Evolutionary conservation across 2,888 invertebrate genomes (phyloP).

Genomic region (Seladonia tumulorum): DNA sequence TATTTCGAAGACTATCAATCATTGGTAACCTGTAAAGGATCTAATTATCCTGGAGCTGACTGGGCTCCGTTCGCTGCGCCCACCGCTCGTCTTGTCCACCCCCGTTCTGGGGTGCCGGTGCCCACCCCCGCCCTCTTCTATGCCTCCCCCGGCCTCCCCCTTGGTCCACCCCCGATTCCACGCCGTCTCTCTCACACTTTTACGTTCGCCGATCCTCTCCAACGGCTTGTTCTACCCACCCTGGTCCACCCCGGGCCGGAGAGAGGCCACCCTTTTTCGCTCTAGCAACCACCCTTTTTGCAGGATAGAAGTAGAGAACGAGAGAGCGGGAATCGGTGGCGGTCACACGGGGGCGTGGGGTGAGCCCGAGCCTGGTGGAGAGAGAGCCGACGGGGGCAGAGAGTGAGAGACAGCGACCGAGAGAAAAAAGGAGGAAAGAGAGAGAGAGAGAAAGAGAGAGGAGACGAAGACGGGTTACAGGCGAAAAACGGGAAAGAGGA

Average conservation of each 20-base stretch:
- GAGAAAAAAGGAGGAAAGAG: background rate
- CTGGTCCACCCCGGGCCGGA: constrained; percentile 49
- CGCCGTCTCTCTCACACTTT: constrained; percentile 4
- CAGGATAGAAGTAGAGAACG: constrained; percentile 58
- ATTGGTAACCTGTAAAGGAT: constrained; percentile 77
- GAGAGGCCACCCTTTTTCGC: constrained; percentile 71
- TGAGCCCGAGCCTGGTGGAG: background rate
- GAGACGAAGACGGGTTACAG: constrained; percentile 4
- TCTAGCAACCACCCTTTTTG: constrained; percentile 73
- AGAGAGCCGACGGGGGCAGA: constrained; percentile 12
- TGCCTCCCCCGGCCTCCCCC: constrained; percentile 12
- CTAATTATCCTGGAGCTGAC: constrained; percentile 77
- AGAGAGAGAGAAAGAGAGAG: constrained; percentile 18
- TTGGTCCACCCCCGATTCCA: constrained; percentile 9
- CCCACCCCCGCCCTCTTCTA: constrained; percentile 23
- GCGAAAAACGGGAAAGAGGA: constrained; percentile 10
- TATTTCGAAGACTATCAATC: constrained; percentile 77
- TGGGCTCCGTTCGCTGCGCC: constrained; percentile 74
- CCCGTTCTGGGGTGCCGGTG: constrained; percentile 58
- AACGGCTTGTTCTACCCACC: constrained; percentile 52
- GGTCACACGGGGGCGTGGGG: constrained; percentile 30
- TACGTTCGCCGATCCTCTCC: constrained; percentile 38
- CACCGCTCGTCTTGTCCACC: constrained; percentile 73
- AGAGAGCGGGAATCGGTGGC: constrained; percentile 46
- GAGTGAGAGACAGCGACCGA: constrained; percentile 7